phyloP scores from a whole-genome alignment of 2,797 vertebrate genomes.

The Etheostoma perlongum region DNA sequence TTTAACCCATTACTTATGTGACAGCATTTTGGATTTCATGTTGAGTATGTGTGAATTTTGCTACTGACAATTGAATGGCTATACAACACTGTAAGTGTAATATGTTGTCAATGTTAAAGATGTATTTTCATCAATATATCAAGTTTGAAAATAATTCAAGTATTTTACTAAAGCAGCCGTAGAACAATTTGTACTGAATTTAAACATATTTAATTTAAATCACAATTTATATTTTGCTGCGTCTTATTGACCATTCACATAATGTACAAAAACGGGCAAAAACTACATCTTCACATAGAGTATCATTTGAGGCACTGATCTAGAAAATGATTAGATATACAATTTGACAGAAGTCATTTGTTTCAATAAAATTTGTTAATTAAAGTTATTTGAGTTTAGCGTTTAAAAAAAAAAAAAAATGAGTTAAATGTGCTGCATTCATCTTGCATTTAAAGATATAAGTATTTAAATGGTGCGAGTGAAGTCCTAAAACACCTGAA shows the following conservation, averaged over 20 bases:
- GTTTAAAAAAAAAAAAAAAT: neutral
- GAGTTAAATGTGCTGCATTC: neutral
- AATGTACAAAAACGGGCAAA: neutral
- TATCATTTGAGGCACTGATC: neutral
- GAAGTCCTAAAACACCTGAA: neutral
- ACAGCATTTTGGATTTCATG: neutral
- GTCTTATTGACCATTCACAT: neutral
- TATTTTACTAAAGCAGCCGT: neutral
- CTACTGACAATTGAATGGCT: neutral
- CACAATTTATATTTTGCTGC: neutral
- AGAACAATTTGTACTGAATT: neutral
- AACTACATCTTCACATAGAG: neutral
- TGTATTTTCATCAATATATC: neutral
- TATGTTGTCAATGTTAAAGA: neutral
- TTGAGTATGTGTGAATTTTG: neutral
- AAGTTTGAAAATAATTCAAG: neutral
- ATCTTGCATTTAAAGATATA: neutral
- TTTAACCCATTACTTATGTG: slow-evolving; percentile 12
- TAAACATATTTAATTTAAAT: neutral
- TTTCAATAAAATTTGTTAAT: neutral
- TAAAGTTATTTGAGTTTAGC: neutral
- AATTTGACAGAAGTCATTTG: neutral
- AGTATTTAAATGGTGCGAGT: no score
- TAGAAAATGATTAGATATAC: neutral
- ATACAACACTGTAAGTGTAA: neutral